Percentiles rank a stretch among this genome's conserved stretches.
Conservation (phyloP, 2,113 vertebrate genomes). For the Bos indicus region DNA sequence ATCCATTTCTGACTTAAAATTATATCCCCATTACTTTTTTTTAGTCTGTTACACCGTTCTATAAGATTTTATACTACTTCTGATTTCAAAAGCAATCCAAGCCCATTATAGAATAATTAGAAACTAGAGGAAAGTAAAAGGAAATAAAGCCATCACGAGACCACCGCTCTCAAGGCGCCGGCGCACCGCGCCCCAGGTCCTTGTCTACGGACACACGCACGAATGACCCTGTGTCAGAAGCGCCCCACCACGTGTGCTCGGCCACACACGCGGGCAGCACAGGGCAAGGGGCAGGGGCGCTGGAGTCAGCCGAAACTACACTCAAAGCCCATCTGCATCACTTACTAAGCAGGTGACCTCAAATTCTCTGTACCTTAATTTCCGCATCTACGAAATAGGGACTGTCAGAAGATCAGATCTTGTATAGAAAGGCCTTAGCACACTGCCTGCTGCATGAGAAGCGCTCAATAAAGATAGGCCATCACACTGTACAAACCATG, state of each 20-base stretch:
- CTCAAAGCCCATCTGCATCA: background rate
- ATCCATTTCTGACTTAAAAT: background rate
- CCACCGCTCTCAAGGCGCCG: background rate
- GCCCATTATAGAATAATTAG: background rate
- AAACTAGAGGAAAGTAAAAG: background rate
- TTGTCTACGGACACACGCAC: background rate
- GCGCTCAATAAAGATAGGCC: background rate
- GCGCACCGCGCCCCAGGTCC: background rate
- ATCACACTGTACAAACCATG: background rate
- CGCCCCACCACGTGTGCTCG: background rate
- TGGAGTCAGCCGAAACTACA: too few relatives aligned
- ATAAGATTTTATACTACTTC: background rate
- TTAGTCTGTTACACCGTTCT: background rate
- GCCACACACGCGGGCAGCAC: background rate
- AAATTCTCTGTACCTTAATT: background rate
- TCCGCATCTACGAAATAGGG: background rate
- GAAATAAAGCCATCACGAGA: background rate
- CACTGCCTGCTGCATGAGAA: background rate
- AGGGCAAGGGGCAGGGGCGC: background rate
- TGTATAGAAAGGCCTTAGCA: background rate
- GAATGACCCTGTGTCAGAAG: background rate
- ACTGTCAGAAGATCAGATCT: background rate
- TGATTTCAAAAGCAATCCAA: conserved; percentile 43
- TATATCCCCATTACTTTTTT: background rate
- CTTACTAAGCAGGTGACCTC: background rate